Evolutionary conservation across 2,797 vertebrate genomes (phyloP).

Genomic region (Echeneis naucrates): DNA sequence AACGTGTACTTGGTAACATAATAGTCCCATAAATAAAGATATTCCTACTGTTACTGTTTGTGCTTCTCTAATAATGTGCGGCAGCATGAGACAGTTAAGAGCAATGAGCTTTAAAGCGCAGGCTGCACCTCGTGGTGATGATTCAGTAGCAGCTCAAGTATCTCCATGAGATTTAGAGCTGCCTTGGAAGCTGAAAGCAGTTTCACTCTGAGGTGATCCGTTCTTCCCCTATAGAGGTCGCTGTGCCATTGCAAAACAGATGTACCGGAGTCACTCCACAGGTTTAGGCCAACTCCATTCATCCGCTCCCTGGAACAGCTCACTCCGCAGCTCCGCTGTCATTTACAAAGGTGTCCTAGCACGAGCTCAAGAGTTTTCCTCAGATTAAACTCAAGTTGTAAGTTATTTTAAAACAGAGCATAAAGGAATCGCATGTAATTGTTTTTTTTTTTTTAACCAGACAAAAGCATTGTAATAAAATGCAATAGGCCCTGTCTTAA

Average conservation of each 20-base stretch:
- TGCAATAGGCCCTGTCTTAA: not conserved
- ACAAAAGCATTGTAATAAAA: not conserved
- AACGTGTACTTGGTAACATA: not conserved
- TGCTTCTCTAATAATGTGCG: not conserved
- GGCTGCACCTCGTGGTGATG: constrained; percentile 11
- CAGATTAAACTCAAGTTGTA: not conserved
- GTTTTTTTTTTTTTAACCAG: not conserved
- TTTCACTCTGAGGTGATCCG: constrained; percentile 8
- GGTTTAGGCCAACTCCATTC: constrained; percentile 54
- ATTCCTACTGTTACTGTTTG: not conserved
- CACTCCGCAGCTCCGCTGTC: constrained; percentile 38
- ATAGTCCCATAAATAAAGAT: not conserved
- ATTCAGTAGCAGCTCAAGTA: constrained; percentile 13
- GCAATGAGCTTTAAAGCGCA: constrained; percentile 5
- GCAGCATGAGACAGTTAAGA: not conserved
- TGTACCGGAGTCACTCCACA: constrained; percentile 64
- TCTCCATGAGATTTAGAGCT: constrained; percentile 47
- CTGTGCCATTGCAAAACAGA: constrained; percentile 81
- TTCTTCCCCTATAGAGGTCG: constrained; percentile 84
- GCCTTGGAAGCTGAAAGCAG: constrained; percentile 8
- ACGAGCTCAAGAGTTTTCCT: not conserved
- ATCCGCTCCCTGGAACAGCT: constrained; percentile 49
- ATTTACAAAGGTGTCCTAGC: constrained; percentile 29
- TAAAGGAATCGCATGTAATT: too few relatives aligned
- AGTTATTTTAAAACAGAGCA: not conserved